Evolutionary conservation across 2,888 invertebrate genomes (phyloP), one percentile per base, ranked within the genome.

Genomic region (Troglohyphantes excavatus): DNA sequence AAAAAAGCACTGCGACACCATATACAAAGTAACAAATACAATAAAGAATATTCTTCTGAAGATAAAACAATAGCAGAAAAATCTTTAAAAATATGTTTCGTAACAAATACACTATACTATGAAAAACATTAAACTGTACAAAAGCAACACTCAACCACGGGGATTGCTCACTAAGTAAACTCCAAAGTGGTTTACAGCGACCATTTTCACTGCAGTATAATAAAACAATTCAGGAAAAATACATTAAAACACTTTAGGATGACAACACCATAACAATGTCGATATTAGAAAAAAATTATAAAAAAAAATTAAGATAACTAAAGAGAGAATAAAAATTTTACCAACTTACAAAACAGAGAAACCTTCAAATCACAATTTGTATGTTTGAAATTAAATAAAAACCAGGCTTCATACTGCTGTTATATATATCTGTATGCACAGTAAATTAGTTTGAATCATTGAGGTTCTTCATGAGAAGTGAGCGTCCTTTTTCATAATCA

Each of bases 401-500:
- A 27, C 59, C 68, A 39, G 59, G 46, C 27, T 53, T 39, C 61
- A 46, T 26, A 63, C 61, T 61, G 59, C 65, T 84, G 75, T 84
- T 73, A 75, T 61, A 33, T 21, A 61, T n/a, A 43, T 65, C 39
- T 83, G 73, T 61, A 73, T 33, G 33, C 59, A 9, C 9, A 53
- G 23, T 17, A 61, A 72, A 63, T 83, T 61, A 73, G 13, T 75
- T 65, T 17, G 67, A 67, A 23, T 59, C 75, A 21, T 82, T 81
- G 33, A 93, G 83, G 79, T 93, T 93, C 76, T 92, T 87, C 67
- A 93, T 82, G 13, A 93, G 91, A 89, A 92, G 92, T 19, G 92
- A 84, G 61, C 93, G 91, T 26, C 93, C 93, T 17, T 92, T 91
- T 72, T 92, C 92, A 84, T 93, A 93, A 87, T 93, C 93, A 81